Evolutionary conservation across 1,140 invertebrate genomes (phyloP).

Genomic region (Drosophila littoralis): DNA sequence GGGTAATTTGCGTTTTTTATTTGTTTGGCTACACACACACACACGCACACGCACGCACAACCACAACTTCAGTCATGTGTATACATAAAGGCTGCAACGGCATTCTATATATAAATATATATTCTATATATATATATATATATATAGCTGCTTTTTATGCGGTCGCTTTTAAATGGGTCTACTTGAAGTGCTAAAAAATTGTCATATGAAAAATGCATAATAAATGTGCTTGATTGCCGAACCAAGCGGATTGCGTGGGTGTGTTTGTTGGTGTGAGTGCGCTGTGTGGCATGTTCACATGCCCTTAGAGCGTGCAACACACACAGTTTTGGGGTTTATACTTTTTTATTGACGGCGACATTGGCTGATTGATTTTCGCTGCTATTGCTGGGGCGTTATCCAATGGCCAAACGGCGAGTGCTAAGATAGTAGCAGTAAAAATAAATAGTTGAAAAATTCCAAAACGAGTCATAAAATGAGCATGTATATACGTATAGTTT

Average conservation of each 20-base stretch:
- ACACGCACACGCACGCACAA: constrained; percentile 8
- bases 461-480: constrained; percentile 39
- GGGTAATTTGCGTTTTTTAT: constrained; percentile 75
- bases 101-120: constrained; percentile 1
- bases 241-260: constrained; percentile 27
- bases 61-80: constrained; percentile 23
- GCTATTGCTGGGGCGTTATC: constrained; percentile 48
- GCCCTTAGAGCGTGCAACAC: constrained; percentile 51
- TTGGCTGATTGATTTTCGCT: constrained; percentile 66
- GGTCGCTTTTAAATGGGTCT: constrained; percentile 76
- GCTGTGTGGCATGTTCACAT: constrained; percentile 48
- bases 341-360: constrained; percentile 39
- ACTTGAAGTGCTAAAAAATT: constrained; percentile 51
- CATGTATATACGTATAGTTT: constrained; percentile 7
- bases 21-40: constrained; percentile 9
- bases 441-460: constrained; percentile 29
- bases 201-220: constrained; percentile 82
- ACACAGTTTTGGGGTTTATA: constrained; percentile 23
- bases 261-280: constrained; percentile 17
- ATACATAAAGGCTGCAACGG: constrained; percentile 47
- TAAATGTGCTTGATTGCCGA: constrained; percentile 75
- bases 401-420: constrained; percentile 20
- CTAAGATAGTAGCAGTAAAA: constrained; percentile 31
- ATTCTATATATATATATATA: neutral
- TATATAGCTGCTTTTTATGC: constrained; percentile 59